Conservation (phyloP, 2,888 invertebrate species). For the Drosophila eohydei region DNA sequence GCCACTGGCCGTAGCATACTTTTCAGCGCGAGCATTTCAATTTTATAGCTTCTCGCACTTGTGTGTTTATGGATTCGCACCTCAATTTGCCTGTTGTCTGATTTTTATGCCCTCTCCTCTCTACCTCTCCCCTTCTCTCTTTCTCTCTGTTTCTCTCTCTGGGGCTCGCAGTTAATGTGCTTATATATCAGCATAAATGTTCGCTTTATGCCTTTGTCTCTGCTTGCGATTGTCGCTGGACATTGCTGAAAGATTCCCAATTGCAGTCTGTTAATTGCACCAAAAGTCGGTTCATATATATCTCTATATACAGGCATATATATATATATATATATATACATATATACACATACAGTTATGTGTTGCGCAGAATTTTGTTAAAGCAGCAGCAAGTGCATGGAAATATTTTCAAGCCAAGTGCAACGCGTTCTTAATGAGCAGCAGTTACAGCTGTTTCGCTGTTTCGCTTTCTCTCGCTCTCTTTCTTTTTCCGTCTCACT, state of each 20-base stretch:
- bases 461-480: constrained; percentile 17
- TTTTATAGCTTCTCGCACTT: constrained; percentile 78
- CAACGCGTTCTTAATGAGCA: constrained; percentile 61
- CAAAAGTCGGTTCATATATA: constrained; percentile 39
- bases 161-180: constrained; percentile 78
- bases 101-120: constrained; percentile 39
- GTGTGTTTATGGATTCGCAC: constrained; percentile 82
- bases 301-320: not conserved
- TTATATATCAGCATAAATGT: constrained; percentile 83
- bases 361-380: constrained; percentile 61
- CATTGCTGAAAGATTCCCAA: not conserved
- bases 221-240: constrained; percentile 57
- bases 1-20: constrained; percentile 39
- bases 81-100: constrained; percentile 77
- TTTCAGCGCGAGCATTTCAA: constrained; percentile 65
- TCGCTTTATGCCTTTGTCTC: constrained; percentile 65
- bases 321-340: not conserved
- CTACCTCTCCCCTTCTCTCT: not conserved
- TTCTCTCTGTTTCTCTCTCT: not conserved
- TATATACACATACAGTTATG: not conserved
- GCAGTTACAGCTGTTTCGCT: constrained; percentile 33
- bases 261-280: constrained; percentile 54
- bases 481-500: constrained; percentile 14
- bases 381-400: constrained; percentile 69
- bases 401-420: constrained; percentile 38